Conservation (phyloP, 2,113 vertebrate species). For the Pygoscelis antarcticus region DNA sequence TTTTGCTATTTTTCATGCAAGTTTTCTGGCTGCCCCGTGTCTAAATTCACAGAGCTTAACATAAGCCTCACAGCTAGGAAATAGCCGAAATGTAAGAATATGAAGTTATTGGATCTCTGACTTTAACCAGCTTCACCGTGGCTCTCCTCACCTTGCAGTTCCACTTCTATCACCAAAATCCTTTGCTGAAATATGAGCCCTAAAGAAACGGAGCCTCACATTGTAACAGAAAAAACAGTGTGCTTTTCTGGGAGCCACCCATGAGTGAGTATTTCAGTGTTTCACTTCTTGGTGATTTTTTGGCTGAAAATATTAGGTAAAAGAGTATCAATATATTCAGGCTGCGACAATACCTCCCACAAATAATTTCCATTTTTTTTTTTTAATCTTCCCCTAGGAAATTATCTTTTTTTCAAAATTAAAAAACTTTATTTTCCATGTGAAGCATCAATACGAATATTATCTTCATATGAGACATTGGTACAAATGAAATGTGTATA, state of each 20-base stretch:
- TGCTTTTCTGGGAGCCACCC: neutral
- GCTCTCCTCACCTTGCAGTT: neutral
- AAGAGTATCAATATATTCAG: neutral
- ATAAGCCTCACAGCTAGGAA: neutral
- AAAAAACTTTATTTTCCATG: neutral
- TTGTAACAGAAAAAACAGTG: neutral
- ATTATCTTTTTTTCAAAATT: neutral
- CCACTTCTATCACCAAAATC: neutral
- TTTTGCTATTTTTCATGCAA: neutral
- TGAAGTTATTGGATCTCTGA: neutral
- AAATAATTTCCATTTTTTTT: neutral
- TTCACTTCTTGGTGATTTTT: neutral
- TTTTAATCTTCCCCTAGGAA: neutral
- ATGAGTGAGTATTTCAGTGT: neutral
- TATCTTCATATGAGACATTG: neutral
- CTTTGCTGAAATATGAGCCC: neutral
- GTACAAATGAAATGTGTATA: neutral
- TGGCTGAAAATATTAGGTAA: neutral
- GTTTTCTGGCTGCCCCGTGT: neutral
- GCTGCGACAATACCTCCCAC: neutral
- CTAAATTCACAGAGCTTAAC: neutral
- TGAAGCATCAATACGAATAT: neutral
- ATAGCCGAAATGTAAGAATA: neutral
- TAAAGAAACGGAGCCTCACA: neutral
- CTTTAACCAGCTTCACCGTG: neutral